Conservation (phyloP, 2,888 invertebrate species). For the Hypercompe scribonia region DNA sequence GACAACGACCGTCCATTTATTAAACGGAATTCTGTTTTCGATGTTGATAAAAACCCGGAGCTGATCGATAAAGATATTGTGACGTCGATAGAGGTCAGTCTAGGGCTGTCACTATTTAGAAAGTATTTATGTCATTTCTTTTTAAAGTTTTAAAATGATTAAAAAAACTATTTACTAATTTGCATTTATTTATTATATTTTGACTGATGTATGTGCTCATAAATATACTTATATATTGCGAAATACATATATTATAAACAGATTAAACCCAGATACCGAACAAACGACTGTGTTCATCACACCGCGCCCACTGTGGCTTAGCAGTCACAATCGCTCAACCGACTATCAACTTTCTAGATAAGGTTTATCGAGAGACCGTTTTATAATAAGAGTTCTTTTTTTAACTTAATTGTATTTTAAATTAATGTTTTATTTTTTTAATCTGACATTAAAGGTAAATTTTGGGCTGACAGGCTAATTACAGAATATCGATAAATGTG, state of each 20-base stretch:
- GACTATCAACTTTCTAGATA: too few species aligned
- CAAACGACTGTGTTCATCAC: too few species aligned
- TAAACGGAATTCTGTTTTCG: conserved; percentile 54
- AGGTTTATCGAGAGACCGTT: too few species aligned
- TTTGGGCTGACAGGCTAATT: conserved; percentile 3
- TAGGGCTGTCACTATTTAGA: conserved; percentile 35
- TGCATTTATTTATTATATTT: not conserved
- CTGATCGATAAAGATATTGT: conserved; percentile 54
- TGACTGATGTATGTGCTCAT: too few species aligned
- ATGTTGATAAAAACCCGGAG: conserved; percentile 59
- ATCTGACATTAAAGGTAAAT: not conserved
- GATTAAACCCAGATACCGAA: too few species aligned
- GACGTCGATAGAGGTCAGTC: conserved; percentile 50
- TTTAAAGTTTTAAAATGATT: not conserved
- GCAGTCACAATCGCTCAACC: too few species aligned
- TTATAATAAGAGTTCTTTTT: too few species aligned
- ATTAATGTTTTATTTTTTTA: not conserved
- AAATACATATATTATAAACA: too few species aligned
- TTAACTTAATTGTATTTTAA: not conserved
- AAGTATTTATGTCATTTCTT: not conserved
- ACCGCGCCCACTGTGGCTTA: too few species aligned
- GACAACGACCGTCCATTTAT: conserved; percentile 50
- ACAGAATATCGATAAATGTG: conserved; percentile 6
- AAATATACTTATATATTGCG: too few species aligned
- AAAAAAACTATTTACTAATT: not conserved